Base-by-base conservation (phyloP, 2,113 vertebrate genomes). In the Solea solea region DNA sequence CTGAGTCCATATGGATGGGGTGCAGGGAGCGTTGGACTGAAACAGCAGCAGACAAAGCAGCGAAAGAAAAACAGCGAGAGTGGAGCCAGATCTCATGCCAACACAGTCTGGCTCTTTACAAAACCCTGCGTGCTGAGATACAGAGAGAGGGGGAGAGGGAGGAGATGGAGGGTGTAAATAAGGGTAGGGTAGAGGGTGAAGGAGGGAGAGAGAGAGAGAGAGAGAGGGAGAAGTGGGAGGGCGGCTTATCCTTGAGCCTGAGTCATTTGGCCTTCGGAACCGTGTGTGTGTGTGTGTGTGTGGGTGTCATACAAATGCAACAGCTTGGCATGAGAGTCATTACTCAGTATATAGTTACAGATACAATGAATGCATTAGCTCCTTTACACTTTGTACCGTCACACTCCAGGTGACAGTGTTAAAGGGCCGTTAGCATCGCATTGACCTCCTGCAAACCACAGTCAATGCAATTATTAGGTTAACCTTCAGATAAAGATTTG, bases 381-480 rank as follows among this genome's bases (percentile, higher is more conserved):
- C 40, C 51, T 57, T 81, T 64, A 64, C 80, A 58, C 86, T 41
- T 49, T 28, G 69, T 59, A 50, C 64, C 40, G 70, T 83, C 83
- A 78, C 76, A 64, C 7, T 7, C 71, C 13, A 44, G 39, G 12
- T 81, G 73, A 77, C n/a, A 15, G 3, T 54, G 81, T 83, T 83
- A 86, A 67, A 56, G 40, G 51, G 64, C 72, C 60, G 78, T 85
- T 82, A 83, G 80, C 61, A 2, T 53, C 0, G 15, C 63, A 74
- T 68, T 14, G 79, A 85, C 69, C 40, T n/a, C 55, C 65, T 55
- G 58, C 64, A 55, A 54, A 71, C 64, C 61, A 34, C 66, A 21
- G 58, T 54, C 65, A 67, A 13, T 69, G 41, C 40, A 78, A 64
- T 85, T 80, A 87, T 82, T 77, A 59, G 52, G 57, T 83, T 81